Evolutionary conservation across 2,888 invertebrate genomes (phyloP).

Genomic region (Eugnorisma glareosa): DNA sequence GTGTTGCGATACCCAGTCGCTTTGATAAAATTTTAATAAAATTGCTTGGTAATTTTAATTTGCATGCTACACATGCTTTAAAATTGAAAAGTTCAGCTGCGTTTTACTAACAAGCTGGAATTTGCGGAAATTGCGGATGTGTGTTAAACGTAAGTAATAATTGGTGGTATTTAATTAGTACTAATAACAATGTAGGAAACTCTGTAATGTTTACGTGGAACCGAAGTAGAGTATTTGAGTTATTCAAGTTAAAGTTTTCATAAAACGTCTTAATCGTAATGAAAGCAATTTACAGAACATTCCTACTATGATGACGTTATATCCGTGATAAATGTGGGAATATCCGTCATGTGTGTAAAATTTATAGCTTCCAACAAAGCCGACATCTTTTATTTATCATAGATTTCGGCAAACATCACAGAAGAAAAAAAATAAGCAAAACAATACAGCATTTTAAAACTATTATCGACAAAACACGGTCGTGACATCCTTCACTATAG

Average conservation of each 20-base stretch:
- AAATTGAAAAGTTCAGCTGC: slow-evolving; percentile 42
- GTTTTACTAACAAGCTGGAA: slow-evolving; percentile 19
- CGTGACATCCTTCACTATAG: slow-evolving; percentile 68
- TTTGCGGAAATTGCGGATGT: slow-evolving; percentile 25
- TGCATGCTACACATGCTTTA: slow-evolving; percentile 35
- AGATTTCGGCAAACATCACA: slow-evolving; percentile 61
- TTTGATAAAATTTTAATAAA: slow-evolving; percentile 22
- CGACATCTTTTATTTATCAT: slow-evolving; percentile 38
- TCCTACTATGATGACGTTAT: not conserved
- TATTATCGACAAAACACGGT: slow-evolving; percentile 61
- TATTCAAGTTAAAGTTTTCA: not conserved
- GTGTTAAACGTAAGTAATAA: slow-evolving; percentile 16
- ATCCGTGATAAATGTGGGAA: slow-evolving; percentile 18
- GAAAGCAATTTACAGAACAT: not conserved
- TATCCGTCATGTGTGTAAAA: slow-evolving; percentile 13
- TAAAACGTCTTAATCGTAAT: not conserved
- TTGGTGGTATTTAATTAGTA: slow-evolving; percentile 24
- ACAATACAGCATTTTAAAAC: slow-evolving; percentile 54
- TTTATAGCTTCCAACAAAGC: slow-evolving; percentile 30
- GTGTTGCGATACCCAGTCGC: not conserved
- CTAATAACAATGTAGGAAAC: slow-evolving; percentile 31
- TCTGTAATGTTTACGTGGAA: not conserved
- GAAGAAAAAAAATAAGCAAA: slow-evolving; percentile 53
- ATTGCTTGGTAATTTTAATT: slow-evolving; percentile 41
- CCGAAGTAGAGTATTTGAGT: not conserved